phyloP scores from a whole-genome alignment of 2,113 vertebrate species.

The Tachysurus fulvidraco region DNA sequence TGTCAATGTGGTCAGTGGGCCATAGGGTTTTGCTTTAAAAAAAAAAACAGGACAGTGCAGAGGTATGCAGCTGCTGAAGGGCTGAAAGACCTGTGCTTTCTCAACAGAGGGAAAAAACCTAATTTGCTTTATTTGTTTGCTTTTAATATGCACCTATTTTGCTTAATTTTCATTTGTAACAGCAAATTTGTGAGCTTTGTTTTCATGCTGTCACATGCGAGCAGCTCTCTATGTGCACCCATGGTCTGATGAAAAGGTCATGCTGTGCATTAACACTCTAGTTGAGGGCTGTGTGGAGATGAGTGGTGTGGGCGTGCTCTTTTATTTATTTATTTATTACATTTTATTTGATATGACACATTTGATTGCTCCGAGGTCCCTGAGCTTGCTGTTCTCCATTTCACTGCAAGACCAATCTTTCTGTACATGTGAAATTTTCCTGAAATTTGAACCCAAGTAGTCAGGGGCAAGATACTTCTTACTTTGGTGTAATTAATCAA shows the following conservation, averaged over 20 bases:
- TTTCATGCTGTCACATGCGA: slow-evolving; percentile 26
- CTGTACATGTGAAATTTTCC: neutral
- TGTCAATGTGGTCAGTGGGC: slow-evolving; percentile 22
- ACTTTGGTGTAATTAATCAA: neutral
- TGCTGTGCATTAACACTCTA: slow-evolving; percentile 38
- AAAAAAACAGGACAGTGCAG: neutral
- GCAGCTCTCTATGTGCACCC: slow-evolving; percentile 26
- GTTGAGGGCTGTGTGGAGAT: neutral
- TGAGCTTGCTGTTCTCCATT: neutral
- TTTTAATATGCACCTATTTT: slow-evolving; percentile 32
- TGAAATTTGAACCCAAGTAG: neutral
- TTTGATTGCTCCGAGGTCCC: slow-evolving; percentile 34
- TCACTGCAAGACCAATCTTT: neutral
- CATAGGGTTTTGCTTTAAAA: neutral
- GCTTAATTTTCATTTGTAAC: slow-evolving; percentile 39
- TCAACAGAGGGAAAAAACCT: slow-evolving; percentile 41
- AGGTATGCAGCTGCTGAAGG: neutral
- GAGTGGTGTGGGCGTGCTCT: slow-evolving; percentile 16
- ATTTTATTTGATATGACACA: neutral
- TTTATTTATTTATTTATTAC: neutral
- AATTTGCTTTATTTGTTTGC: slow-evolving; percentile 48
- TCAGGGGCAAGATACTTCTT: neutral
- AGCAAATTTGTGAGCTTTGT: slow-evolving; percentile 49
- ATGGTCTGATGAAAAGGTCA: slow-evolving; percentile 47
- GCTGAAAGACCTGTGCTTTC: neutral